These are phyloP conservation scores for Emydoidea blandingii DNA, from an alignment of 2,797 vertebrate genomes.

Conservation along the genomic window DNA sequence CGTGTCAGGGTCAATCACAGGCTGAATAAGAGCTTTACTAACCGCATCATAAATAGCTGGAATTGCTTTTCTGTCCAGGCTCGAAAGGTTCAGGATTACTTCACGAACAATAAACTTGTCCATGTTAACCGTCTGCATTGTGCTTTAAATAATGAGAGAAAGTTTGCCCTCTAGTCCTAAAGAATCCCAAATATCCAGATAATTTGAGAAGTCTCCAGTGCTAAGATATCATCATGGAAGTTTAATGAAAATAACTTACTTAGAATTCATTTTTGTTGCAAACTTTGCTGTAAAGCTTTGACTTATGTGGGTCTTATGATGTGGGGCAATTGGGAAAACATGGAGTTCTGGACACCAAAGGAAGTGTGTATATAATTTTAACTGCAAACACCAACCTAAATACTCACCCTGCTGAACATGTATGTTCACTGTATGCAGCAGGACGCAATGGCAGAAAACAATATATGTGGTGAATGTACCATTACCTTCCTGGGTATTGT, in stretches of 20 bases:
- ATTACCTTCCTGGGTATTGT: fast-evolving
- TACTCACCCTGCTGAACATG: background rate
- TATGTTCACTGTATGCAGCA: background rate
- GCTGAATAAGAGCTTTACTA: conserved; percentile 61
- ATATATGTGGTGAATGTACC: background rate
- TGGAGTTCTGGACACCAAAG: background rate
- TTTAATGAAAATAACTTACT: background rate
- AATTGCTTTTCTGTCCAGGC: conserved; percentile 1
- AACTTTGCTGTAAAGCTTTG: background rate
- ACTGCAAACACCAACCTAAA: background rate
- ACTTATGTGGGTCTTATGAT: background rate
- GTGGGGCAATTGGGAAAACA: background rate
- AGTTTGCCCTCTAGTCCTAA: background rate
- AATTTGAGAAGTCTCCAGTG: background rate
- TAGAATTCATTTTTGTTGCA: background rate
- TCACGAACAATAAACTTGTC: conserved; percentile 3
- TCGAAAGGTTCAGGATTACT: background rate
- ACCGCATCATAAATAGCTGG: conserved; percentile 58
- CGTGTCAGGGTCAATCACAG: conserved; percentile 45
- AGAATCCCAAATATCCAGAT: conserved; percentile 48
- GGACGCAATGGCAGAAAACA: fast-evolving
- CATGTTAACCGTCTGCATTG: background rate
- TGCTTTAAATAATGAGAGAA: background rate
- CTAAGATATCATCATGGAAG: background rate
- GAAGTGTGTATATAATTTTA: fast-evolving